phyloP scores from a whole-genome alignment of 2,113 vertebrate genomes.

The Mormyrus iriodes region DNA sequence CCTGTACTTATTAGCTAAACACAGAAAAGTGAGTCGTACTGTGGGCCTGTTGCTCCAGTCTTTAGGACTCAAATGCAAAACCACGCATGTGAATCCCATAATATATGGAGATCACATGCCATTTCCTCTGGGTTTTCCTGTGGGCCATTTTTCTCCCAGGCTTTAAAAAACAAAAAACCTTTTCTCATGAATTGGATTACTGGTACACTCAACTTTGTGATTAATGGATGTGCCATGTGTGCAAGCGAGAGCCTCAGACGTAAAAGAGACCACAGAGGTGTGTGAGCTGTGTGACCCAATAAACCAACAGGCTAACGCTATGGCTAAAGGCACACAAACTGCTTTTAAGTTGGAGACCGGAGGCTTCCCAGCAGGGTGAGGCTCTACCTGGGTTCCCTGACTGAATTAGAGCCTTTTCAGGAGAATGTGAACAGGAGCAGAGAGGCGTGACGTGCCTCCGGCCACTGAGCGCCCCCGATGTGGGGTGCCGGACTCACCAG shows the following conservation, averaged over 20 bases:
- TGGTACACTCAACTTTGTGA: neutral
- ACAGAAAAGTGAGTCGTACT: neutral
- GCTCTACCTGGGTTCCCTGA: neutral
- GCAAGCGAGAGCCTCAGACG: neutral
- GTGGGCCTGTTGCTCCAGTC: neutral
- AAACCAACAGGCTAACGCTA: neutral
- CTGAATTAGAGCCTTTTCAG: neutral
- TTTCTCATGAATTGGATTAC: neutral
- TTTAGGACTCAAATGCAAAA: neutral
- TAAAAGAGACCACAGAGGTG: neutral
- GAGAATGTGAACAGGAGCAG: neutral
- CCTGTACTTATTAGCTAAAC: neutral
- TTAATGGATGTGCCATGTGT: neutral
- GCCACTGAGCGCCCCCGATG: neutral
- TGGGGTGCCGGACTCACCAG: conserved; percentile 49
- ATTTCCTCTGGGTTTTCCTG: neutral
- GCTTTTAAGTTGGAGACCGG: neutral
- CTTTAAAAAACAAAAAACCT: neutral
- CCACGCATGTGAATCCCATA: neutral
- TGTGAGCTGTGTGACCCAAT: neutral
- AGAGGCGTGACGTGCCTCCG: neutral
- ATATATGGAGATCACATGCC: neutral
- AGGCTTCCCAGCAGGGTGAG: neutral
- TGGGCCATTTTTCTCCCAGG: neutral
- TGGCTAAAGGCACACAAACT: neutral